Evolutionary conservation across 2,797 vertebrate species (phyloP).

Genomic region (Alcedo atthis): DNA sequence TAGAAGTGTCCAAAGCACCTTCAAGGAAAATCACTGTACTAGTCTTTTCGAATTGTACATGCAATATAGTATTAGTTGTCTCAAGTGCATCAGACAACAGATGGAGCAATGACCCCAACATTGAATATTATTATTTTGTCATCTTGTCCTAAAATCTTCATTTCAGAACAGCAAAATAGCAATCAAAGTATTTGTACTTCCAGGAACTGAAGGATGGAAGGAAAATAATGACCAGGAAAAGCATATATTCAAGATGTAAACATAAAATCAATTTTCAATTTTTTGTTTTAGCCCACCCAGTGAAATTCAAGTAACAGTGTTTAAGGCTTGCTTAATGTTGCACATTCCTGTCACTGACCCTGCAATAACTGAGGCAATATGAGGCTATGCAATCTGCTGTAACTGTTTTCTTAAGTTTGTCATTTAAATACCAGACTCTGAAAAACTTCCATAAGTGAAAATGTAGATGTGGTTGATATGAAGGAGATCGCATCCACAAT

Average conservation of each 20-base stretch:
- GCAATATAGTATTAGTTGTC: not conserved
- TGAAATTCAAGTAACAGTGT: not conserved
- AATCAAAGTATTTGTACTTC: not conserved
- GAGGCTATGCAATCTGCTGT: not conserved
- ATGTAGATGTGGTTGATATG: not conserved
- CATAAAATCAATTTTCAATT: not conserved
- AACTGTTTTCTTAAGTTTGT: not conserved
- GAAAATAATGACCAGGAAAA: not conserved
- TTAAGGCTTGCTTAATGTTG: not conserved
- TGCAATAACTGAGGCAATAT: not conserved
- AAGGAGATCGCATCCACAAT: not conserved
- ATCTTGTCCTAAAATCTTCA: not conserved
- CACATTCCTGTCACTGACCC: not conserved
- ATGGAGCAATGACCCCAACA: not conserved
- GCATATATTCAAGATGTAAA: not conserved
- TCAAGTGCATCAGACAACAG: not conserved
- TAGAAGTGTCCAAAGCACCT: not conserved
- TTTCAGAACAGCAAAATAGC: not conserved
- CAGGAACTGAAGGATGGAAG: not conserved
- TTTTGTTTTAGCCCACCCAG: not conserved
- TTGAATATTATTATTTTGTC: not conserved
- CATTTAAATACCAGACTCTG: not conserved
- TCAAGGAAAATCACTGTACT: not conserved
- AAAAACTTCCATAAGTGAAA: conserved; percentile 25
- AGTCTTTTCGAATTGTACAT: not conserved